Base-by-base conservation (phyloP, 2,888 invertebrate species). In the Morpho deidamia region DNA sequence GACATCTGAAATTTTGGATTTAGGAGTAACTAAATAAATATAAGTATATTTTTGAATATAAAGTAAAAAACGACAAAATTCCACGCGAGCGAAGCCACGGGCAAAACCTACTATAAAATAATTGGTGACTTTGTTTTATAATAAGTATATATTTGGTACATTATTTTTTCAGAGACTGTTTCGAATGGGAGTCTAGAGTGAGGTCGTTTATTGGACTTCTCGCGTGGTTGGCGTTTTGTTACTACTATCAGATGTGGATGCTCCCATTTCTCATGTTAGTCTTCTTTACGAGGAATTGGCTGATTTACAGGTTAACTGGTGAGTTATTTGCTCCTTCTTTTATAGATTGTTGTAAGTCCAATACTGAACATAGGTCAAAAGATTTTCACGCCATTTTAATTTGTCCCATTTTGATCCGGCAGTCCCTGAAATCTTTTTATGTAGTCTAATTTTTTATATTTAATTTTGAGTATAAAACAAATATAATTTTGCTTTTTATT, bases 201-300 rank as follows among this genome's bases (percentile, higher is more conserved):
- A 92, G 96, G 63, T 98, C 97, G 63, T 92, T 95, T 65, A 83
- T 95, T 41, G 97, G 98, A 1, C 92, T 99, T 47, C 83, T 95
- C 12, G 86, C 95, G 11, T 99, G 97, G 92, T 91, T 99, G 50
- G 87, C 97, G 0, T 93, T 95, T 52, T 97, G 97, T 69, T 97
- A 97, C 79, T 97, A 96, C 83, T 98, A 98, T 75, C 95, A 99
- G 80, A 94, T 98, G 68, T 99, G 96, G 92, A 99, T 99, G 94
- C 81, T 98, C 55, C 99, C 99, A 0, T 88, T 95, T 3, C 90
- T 94, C 9, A 90, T 97, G 23, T 89, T 99, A 11, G 82, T 97
- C 35, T 90, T 98, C 56, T 96, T 99, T 70, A 85, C 95, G 0
- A 81, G 90, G 58, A 89, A 86, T 57, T 90, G 90, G 90, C 79